phyloP scores from a whole-genome alignment of 2,113 vertebrate species.

The Centropus unirufus region DNA sequence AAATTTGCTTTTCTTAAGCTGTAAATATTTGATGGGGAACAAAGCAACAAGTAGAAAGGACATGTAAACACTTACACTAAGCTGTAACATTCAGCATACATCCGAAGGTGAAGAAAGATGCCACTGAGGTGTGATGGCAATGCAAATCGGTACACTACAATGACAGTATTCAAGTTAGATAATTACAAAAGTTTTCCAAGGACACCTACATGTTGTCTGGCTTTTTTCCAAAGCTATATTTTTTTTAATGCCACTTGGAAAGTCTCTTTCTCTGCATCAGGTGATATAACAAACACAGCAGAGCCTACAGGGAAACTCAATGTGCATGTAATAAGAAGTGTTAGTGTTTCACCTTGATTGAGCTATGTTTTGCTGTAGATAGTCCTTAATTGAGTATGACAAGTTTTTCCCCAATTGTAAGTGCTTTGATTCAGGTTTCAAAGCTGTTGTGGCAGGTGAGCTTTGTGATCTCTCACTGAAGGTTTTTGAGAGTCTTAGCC shows the following conservation, averaged over 20 bases:
- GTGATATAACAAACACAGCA: background rate
- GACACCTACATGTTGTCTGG: background rate
- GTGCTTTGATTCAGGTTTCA: slow-evolving; percentile 12
- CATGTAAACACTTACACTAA: background rate
- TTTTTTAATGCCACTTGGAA: background rate
- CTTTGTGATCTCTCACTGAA: background rate
- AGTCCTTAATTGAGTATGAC: slow-evolving; percentile 36
- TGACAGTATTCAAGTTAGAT: background rate
- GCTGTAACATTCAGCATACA: background rate
- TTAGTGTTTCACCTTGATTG: slow-evolving; percentile 7
- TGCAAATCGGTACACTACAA: background rate
- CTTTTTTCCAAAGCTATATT: background rate
- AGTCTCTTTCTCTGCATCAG: background rate
- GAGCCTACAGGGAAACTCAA: background rate
- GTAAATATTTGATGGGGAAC: slow-evolving; percentile 17
- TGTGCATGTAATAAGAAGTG: background rate
- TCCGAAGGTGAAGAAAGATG: background rate
- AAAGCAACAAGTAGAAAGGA: background rate
- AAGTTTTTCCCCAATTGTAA: background rate
- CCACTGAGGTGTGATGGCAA: background rate
- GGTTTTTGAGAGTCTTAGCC: background rate
- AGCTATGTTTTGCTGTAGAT: slow-evolving; percentile 11
- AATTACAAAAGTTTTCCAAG: slow-evolving; percentile 52
- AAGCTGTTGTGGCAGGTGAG: slow-evolving; percentile 1
- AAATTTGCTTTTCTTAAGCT: slow-evolving; percentile 23